Evolutionary conservation across 2,113 vertebrate genomes (phyloP).

Genomic region (Cathartes aura): DNA sequence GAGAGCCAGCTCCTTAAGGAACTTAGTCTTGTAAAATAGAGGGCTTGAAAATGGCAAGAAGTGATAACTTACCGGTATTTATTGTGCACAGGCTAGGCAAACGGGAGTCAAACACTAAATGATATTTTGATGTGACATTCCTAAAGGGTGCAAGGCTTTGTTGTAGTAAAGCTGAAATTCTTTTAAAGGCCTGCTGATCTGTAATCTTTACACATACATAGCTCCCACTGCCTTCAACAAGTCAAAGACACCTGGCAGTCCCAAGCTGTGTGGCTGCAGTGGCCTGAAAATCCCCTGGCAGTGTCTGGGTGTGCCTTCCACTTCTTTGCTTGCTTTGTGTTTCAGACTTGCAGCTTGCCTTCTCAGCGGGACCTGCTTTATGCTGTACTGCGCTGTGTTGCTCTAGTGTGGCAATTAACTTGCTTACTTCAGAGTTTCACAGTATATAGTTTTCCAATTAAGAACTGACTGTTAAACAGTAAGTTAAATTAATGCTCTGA

Average conservation of each 20-base stretch:
- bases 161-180: not conserved
- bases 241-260: not conserved
- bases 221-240: not conserved
- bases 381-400: rapidly evolving
- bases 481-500: not conserved
- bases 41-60: not conserved
- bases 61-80: not conserved
- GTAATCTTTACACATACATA: not conserved
- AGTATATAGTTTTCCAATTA: not conserved
- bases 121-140: not conserved
- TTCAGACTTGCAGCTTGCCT: not conserved
- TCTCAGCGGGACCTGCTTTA: not conserved
- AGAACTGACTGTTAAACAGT: not conserved
- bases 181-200: not conserved
- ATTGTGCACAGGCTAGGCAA: not conserved
- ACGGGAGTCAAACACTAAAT: not conserved
- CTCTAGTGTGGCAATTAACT: not conserved
- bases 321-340: not conserved
- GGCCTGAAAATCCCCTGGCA: not conserved
- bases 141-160: not conserved
- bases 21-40: not conserved
- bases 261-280: not conserved
- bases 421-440: not conserved
- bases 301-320: not conserved
- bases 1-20: not conserved